Base-by-base conservation (phyloP, 2,113 vertebrate species). In the Dipodomys merriami region DNA sequence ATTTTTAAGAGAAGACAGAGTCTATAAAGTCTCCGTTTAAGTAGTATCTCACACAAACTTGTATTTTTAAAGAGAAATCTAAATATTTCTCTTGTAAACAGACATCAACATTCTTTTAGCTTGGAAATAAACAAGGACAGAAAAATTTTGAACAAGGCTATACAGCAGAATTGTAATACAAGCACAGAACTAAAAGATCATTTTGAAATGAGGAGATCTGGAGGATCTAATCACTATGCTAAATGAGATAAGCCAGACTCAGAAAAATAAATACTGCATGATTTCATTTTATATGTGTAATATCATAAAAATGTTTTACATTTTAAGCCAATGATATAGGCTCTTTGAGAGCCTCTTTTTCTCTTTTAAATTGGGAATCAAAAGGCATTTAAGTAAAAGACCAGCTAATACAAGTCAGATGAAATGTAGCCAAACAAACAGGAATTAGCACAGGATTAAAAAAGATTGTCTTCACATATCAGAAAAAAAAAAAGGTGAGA, bases 131-230 rank as follows among this genome's bases (percentile, higher is more conserved):
- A 15, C 18, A 84, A 84, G 30, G 77, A 16, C 44, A 5, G 78
- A 79, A 27, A 91, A 83, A 86, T 78, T 46, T 11, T 65, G 68
- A 44, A 80, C 7, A 25, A 44, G 6, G 68, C 35, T 22, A 44
- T 4, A 83, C 6, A 90, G 20, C 6, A 76, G 39, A n/a, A 95
- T 83, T 79, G 90, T 64, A 65, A 94, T 25, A 90, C 29, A 81
- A 39, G 9, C 12, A 77, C 64, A 68, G 88, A 80, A 84, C 7
- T 62, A 49, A 94, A 95, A 87, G 1, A 94, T 64, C 12, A 57
- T 57, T 57, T 57, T 16, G 53, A 71, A 71, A 71, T 71, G 69
- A n/a, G 33, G 18, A 71, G n/a, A 33, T 71, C 18, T 71, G 69
- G n/a, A 71, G 27, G 68, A 33, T 15, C n/a, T 71, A 44, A 4